Conservation (phyloP, 2,113 vertebrate genomes). For the Archilochus colubris region DNA sequence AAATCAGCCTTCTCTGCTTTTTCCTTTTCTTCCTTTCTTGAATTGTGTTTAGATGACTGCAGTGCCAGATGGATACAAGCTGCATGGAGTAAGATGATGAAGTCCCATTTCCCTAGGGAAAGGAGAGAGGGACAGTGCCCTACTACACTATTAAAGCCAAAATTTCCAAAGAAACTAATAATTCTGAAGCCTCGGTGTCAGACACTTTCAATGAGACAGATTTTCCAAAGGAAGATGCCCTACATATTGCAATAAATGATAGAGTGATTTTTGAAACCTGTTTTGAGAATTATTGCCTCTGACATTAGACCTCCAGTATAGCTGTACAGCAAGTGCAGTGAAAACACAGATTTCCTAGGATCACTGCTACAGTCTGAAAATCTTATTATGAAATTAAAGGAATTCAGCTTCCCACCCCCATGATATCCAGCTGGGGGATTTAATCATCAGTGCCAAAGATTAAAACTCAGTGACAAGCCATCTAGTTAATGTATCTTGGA, state of each 20-base stretch:
- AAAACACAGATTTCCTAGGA: not conserved
- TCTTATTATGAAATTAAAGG: not conserved
- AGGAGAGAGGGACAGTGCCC: not conserved
- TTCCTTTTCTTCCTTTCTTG: not conserved
- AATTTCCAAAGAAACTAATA: not conserved
- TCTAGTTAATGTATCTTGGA: not conserved
- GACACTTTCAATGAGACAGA: not conserved
- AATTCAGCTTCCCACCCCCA: not conserved
- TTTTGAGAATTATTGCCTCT: not conserved
- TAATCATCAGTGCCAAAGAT: not conserved
- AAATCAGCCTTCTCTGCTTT: slow-evolving; percentile 20
- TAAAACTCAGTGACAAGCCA: not conserved
- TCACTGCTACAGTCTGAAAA: not conserved
- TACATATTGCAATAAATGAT: not conserved
- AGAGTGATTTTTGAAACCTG: not conserved
- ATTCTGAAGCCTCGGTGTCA: not conserved
- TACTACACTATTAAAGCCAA: not conserved
- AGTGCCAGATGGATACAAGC: not conserved
- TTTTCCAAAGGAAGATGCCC: not conserved
- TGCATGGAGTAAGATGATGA: fast-evolving
- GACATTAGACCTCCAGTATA: not conserved
- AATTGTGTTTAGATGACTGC: not conserved
- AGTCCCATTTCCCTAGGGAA: not conserved
- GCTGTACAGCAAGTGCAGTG: not conserved
- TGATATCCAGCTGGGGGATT: not conserved